These are phyloP conservation scores for Pelvicachromis taeniatus DNA, from an alignment of 2,113 vertebrate genomes.

Conservation along the genomic window DNA sequence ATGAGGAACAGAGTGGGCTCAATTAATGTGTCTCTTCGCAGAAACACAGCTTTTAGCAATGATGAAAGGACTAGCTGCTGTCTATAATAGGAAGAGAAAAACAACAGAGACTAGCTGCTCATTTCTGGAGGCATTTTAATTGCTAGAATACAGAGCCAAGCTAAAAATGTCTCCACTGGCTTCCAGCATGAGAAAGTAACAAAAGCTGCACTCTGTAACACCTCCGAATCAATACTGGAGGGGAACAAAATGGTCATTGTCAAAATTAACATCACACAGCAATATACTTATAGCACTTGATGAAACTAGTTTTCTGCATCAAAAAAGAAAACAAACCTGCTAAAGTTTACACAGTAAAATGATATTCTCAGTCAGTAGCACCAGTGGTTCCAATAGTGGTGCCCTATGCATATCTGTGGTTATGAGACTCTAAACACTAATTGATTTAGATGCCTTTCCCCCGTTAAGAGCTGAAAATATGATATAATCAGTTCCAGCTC, in stretches of 20 bases:
- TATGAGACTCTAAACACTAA: background rate
- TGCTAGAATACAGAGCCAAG: slow-evolving; percentile 57
- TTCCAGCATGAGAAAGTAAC: slow-evolving; percentile 47
- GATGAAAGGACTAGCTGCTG: slow-evolving; percentile 6
- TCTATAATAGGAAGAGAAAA: slow-evolving; percentile 51
- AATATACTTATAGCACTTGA: background rate
- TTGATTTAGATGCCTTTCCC: background rate
- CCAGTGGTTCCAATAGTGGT: background rate
- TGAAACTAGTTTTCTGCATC: background rate
- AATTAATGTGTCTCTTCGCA: slow-evolving; percentile 20
- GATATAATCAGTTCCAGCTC: slow-evolving; percentile 23
- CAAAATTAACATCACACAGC: background rate
- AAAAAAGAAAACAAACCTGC: background rate
- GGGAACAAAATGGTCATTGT: background rate
- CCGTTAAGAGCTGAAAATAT: background rate
- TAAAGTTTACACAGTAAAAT: background rate
- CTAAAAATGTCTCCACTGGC: slow-evolving; percentile 50
- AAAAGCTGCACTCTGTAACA: slow-evolving; percentile 3
- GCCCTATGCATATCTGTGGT: background rate
- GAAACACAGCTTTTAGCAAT: slow-evolving; percentile 4
- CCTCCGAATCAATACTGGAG: background rate
- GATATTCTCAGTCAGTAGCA: background rate
- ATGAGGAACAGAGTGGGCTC: background rate
- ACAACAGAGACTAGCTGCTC: slow-evolving; percentile 51
- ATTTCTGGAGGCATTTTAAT: slow-evolving; percentile 64